Evolutionary conservation across 1,140 invertebrate genomes (phyloP).

Genomic region (Spodoptera frugiperda): DNA sequence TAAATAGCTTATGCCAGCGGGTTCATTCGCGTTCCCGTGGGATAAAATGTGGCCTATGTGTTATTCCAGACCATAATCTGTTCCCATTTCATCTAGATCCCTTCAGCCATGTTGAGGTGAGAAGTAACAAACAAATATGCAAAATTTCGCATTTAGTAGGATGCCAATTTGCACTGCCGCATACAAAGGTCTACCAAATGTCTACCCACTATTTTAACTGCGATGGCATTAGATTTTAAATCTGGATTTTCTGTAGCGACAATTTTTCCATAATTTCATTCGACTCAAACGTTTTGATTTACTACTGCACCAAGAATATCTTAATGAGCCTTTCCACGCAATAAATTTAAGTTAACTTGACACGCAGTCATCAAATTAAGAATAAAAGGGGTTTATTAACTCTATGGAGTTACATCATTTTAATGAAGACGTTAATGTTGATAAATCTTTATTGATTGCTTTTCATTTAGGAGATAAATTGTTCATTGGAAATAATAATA

Average conservation of each 20-base stretch:
- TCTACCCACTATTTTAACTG: neutral
- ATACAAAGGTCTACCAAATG: neutral
- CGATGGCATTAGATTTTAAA: neutral
- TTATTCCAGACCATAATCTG: too few relatives aligned
- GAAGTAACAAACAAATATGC: too few relatives aligned
- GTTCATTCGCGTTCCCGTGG: too few relatives aligned
- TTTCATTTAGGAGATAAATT: neutral
- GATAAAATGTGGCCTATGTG: too few relatives aligned
- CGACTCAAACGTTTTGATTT: conserved; percentile 4
- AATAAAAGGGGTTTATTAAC: conserved; percentile 29
- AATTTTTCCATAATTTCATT: neutral
- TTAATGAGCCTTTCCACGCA: conserved; percentile 25
- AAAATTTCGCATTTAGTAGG: too few relatives aligned
- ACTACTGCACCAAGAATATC: conserved; percentile 3
- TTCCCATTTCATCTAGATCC: too few relatives aligned
- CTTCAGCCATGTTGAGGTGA: too few relatives aligned
- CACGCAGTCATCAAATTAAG: conserved; percentile 24
- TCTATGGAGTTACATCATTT: neutral
- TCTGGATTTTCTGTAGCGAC: neutral
- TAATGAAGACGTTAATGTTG: conserved; percentile 1
- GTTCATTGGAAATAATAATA: neutral
- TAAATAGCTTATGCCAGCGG: too few relatives aligned
- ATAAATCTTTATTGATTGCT: conserved; percentile 16
- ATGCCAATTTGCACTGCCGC: neutral
- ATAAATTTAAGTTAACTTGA: conserved; percentile 38